Percentiles rank a stretch among this genome's conserved stretches.
Conservation (phyloP, 1,140 invertebrate genomes). For the Drosophila prosaltans region DNA sequence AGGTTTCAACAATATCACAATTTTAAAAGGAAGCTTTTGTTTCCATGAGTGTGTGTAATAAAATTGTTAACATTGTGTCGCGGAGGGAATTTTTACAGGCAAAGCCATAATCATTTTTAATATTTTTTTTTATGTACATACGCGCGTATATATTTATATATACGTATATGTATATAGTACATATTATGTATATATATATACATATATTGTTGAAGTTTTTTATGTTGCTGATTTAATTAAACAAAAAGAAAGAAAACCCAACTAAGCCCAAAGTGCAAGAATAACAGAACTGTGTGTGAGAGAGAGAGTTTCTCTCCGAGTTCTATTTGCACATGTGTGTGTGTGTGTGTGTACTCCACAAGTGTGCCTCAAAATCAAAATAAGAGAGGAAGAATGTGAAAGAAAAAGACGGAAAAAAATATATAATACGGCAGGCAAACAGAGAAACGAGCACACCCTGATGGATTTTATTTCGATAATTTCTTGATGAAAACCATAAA, state of each 20-base stretch:
- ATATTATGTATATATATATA: neutral
- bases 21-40: neutral
- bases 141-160: neutral
- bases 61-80: neutral
- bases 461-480: conserved; percentile 65
- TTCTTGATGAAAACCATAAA: conserved; percentile 43
- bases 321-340: conserved; percentile 1
- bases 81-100: neutral
- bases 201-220: neutral
- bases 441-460: conserved; percentile 51
- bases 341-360: conserved; percentile 60
- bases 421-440: neutral
- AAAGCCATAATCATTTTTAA: neutral
- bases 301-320: conserved; percentile 11
- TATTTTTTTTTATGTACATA: neutral
- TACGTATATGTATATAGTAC: neutral
- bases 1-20: neutral
- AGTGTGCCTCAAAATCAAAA: conserved; percentile 78
- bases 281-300: conserved; percentile 13
- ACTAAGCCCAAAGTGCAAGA: conserved; percentile 10
- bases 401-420: conserved; percentile 32
- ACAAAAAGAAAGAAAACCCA: neutral
- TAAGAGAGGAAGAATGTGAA: conserved; percentile 30
- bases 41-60: neutral
- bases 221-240: conserved; percentile 1